Evolutionary conservation across 2,797 vertebrate species (phyloP), one percentile per base, ranked within the genome.

Genomic region (Channallabes apus): DNA sequence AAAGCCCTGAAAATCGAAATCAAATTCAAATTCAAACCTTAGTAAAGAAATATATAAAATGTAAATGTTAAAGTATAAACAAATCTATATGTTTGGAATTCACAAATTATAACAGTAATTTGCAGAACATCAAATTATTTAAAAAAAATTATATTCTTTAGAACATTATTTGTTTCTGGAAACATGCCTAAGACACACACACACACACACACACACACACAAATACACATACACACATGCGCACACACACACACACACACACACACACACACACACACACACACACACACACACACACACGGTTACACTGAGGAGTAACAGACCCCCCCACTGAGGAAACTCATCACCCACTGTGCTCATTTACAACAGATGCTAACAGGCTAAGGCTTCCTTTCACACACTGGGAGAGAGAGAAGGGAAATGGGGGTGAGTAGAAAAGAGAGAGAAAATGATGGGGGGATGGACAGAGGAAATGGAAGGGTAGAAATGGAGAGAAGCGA

Each of bases 301-400:
- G 54, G 59, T 35, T 3, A 58, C 32, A 73, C 82, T 1, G 2
- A 84, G 46, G 35, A 61, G 24, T 12, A 80, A 38, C 46, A 69
- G 15, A 35, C 64, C 38, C 76, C 65, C 64, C 46, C n/a, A 41
- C 73, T 78, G 73, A 58, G 73, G 41, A 41, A 77, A 38, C 27
- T 54, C 62, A 67, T 83, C 73, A 51, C 73, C 61, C 62, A 67
- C 82, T 68, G 41, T 35, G 71, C 83, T 84, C 65, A 78, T 84
- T 59, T 84, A 84, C 5, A 17, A 76, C 62, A 84, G 46, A 84
- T 68, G 51, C 51, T 78, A 78, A 84, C 73, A 84, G 75, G 62
- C 62, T 78, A 78, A 78, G 18, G 4, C 83, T 58, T 84, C 64
- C 62, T 77, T 84, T 78, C 64, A 69, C 83, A 78, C 75, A 69